Evolutionary conservation across 2,113 vertebrate genomes (phyloP).

Genomic region (Austrofundulus limnaeus): DNA sequence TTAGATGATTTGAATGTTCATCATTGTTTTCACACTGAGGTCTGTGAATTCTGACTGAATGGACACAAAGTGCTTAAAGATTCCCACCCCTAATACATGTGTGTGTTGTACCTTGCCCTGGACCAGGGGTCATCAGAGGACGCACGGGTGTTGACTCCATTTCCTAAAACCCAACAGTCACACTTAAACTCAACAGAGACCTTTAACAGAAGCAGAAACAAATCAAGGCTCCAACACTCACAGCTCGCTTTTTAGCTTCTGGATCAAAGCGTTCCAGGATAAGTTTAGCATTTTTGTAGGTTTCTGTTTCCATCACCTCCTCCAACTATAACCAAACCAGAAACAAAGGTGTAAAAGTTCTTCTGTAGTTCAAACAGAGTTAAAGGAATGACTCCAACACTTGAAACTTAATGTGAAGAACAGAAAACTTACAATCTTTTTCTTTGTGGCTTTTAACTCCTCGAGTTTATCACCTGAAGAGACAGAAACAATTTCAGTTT

Average conservation of each 20-base stretch:
- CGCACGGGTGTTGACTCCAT: constrained; percentile 83
- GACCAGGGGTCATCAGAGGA: constrained; percentile 84
- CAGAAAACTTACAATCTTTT: constrained; percentile 91
- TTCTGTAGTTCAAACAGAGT: too few relatives aligned
- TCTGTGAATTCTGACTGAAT: neutral
- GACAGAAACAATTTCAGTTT: neutral
- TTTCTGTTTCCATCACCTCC: constrained; percentile 98
- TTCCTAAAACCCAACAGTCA: constrained; percentile 75
- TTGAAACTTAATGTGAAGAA: neutral
- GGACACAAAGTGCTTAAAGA: neutral
- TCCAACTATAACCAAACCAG: constrained; percentile 83
- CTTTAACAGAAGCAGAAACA: neutral
- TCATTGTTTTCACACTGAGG: too few relatives aligned
- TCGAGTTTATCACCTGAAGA: constrained; percentile 91
- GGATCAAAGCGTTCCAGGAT: constrained; percentile 97
- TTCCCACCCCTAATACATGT: neutral
- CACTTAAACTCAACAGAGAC: neutral
- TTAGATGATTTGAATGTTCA: too few relatives aligned
- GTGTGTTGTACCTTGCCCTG: constrained; percentile 87
- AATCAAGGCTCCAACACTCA: constrained; percentile 59
- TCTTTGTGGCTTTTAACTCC: constrained; percentile 90
- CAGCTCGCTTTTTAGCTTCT: constrained; percentile 88
- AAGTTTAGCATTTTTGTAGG: constrained; percentile 94
- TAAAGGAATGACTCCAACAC: neutral
- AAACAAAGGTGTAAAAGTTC: neutral